Evolutionary conservation across 2,113 vertebrate species (phyloP), one percentile per base, ranked within the genome.

Genomic region (Microcebus murinus): DNA sequence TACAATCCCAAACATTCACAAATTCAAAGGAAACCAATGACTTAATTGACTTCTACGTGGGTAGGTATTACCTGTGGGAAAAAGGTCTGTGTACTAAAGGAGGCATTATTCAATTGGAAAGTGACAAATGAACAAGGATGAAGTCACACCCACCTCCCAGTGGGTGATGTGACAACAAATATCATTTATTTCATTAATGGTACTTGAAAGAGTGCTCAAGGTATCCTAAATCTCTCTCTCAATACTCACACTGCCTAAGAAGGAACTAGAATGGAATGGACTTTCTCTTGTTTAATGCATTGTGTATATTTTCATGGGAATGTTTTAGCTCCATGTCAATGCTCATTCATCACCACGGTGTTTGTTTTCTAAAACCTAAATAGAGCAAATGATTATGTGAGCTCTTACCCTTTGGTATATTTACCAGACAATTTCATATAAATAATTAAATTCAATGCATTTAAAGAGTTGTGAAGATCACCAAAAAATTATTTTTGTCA

Each of bases 21-120:
- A 27, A 92, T 97, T 97, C 94, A 93, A 97, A 96, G 97, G 97
- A 98, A 96, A 96, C 92, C 94, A 97, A 96, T 97, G 97, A 97
- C 91, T 98, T 98, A 97, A 93, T 98, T 98, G 98, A 98, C 95
- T 98, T 98, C 97, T 97, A 94, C 91, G 95, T 98, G 97, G 95
- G 87, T 83, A 96, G 92, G 97, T 97, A 97, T 95, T 97, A 98
- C 92, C 76, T 70, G 59, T 95, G 95, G 95, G 94, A 95, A 96
- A 97, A 95, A 95, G 52, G 14, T 59, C 77, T 96, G 76, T 90
- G 61, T 87, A 23, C 96, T 97, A 91, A 94, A 96, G 96, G 97
- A 98, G 96, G 95, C 96, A 96, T 98, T 97, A 96, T 96, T 97
- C 95, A 96, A 55, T 90, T 87, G 93, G 93, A 98, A 95, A 97